These are phyloP conservation scores for Platorchestia sp. DNA, from an alignment of 1,140 invertebrate species.

Conservation along the genomic window DNA sequence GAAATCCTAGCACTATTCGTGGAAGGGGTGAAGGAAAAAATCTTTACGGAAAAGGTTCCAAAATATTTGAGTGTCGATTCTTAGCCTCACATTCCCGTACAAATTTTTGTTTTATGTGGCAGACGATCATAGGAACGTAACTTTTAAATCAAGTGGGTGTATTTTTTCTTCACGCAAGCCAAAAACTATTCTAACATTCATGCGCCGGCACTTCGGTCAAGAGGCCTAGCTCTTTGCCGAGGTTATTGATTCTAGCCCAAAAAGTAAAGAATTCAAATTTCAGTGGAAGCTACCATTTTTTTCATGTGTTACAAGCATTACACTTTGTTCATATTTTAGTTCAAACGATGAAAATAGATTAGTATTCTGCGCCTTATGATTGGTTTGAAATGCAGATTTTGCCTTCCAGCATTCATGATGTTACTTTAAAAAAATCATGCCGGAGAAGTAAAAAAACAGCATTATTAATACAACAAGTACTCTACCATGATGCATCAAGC, in stretches of 20 bases:
- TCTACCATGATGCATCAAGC: not conserved
- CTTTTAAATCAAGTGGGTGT: not conserved
- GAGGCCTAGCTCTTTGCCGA: not conserved
- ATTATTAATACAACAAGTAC: not conserved
- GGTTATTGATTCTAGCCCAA: not conserved
- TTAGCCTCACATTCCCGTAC: no score
- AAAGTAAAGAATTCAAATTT: not conserved
- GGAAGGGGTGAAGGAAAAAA: not conserved
- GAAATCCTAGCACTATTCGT: not conserved
- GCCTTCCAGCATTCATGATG: not conserved
- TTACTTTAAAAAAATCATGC: not conserved
- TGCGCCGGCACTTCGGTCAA: not conserved
- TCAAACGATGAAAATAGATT: no score
- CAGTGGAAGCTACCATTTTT: not conserved
- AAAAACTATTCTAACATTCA: not conserved
- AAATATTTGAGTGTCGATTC: not conserved
- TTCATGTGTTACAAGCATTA: not conserved
- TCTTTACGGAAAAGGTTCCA: not conserved
- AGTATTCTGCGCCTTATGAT: no score
- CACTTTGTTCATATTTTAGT: not conserved
- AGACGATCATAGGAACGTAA: not conserved
- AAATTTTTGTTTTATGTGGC: not conserved
- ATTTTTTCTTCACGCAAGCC: not conserved
- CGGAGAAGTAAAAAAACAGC: not conserved
- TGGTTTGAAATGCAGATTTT: not conserved